Percentiles rank a stretch among this genome's conserved stretches.
phyloP scores from a whole-genome alignment of 1,140 invertebrate genomes.

The Drosophila lowei region DNA sequence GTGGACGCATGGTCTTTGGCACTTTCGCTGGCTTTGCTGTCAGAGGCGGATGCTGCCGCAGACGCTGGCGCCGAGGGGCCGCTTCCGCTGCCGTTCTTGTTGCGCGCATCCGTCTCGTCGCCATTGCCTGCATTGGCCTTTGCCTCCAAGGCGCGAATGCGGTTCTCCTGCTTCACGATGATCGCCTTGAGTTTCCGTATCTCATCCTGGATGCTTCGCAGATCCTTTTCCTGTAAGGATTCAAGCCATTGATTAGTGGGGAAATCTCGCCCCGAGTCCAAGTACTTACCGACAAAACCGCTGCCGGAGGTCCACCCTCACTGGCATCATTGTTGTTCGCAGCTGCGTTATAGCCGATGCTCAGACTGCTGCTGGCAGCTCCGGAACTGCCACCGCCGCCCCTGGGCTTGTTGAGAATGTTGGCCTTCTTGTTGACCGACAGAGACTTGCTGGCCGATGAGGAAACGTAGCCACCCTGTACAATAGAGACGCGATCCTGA shows the following conservation, averaged over 20 bases:
- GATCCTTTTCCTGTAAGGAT: slow-evolving; percentile 84
- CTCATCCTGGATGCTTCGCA: slow-evolving; percentile 93
- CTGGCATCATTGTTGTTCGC: slow-evolving; percentile 72
- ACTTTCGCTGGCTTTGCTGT: slow-evolving; percentile 70
- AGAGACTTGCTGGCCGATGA: slow-evolving; percentile 84
- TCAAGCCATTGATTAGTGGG: not conserved
- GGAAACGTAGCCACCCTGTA: slow-evolving; percentile 86
- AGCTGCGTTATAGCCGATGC: slow-evolving; percentile 60
- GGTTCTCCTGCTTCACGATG: slow-evolving; percentile 96
- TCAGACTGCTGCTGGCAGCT: slow-evolving; percentile 43
- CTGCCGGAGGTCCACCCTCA: slow-evolving; percentile 50
- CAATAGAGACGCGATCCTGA: slow-evolving; percentile 86
- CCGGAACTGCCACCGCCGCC: slow-evolving; percentile 59
- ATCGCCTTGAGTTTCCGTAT: slow-evolving; percentile 96
- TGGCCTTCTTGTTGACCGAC: slow-evolving; percentile 87
- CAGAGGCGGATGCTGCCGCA: slow-evolving; percentile 41
- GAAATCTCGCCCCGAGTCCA: no score
- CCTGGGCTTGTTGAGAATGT: slow-evolving; percentile 87
- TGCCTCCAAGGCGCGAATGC: slow-evolving; percentile 86
- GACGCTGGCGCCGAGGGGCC: slow-evolving; percentile 27
- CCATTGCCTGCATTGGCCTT: slow-evolving; percentile 62
- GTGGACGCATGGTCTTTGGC: slow-evolving; percentile 67
- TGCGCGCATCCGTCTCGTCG: slow-evolving; percentile 76
- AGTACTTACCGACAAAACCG: slow-evolving; percentile 66
- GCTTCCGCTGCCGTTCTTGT: slow-evolving; percentile 54